Evolutionary conservation across 2,888 invertebrate genomes (phyloP).

Genomic region (Tenthredo distinguenda): DNA sequence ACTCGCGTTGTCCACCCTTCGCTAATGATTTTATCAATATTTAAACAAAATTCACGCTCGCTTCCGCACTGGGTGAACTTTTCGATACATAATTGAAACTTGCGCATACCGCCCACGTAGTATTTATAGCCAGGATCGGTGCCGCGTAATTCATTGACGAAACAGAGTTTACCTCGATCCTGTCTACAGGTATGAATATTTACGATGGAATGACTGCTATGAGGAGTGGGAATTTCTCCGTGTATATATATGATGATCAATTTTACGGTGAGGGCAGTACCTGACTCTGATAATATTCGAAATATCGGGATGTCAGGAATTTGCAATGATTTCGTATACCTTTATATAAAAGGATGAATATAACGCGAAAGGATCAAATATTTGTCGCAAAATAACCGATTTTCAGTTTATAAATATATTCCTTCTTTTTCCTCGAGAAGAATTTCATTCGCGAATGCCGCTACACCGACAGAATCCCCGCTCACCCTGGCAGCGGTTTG

Average conservation of each 20-base stretch:
- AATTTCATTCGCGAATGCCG: constrained; percentile 36
- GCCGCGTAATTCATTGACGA: neutral
- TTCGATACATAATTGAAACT: neutral
- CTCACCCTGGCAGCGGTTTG: constrained; percentile 43
- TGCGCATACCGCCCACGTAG: neutral
- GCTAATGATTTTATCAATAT: constrained; percentile 13
- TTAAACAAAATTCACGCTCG: neutral
- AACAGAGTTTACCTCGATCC: neutral
- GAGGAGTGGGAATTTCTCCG: neutral
- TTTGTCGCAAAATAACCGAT: neutral
- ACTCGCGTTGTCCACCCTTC: neutral
- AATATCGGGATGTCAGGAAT: neutral
- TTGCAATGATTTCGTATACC: neutral
- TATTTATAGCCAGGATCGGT: neutral
- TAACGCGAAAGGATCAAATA: neutral
- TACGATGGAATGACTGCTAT: neutral
- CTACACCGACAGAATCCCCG: constrained; percentile 25
- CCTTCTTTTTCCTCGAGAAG: neutral
- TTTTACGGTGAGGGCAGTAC: neutral
- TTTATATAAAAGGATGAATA: neutral
- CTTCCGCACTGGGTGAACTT: neutral
- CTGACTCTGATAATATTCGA: neutral
- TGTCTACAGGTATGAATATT: neutral
- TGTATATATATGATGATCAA: neutral
- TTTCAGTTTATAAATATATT: neutral